A percentile compares a stretch with the other conserved stretches of the same genome.
phyloP scores from a whole-genome alignment of 2,888 invertebrate genomes.

The Pocota personata region DNA sequence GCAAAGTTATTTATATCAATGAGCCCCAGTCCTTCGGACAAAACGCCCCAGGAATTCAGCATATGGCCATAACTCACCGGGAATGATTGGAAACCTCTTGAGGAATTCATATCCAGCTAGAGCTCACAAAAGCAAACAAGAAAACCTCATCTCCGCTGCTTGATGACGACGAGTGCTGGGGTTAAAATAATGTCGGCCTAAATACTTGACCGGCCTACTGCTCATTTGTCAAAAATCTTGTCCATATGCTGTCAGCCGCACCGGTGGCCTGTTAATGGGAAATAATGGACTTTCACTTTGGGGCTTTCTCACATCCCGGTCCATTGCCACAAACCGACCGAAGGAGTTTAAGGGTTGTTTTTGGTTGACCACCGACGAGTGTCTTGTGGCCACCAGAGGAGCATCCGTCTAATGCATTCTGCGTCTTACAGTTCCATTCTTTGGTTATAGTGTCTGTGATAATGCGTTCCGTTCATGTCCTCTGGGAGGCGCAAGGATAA shows the following conservation, averaged over 20 bases:
- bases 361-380: slow-evolving; percentile 62
- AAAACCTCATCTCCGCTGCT: slow-evolving; percentile 51
- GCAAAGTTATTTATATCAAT: slow-evolving; percentile 79
- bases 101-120: slow-evolving; percentile 75
- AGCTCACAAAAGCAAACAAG: slow-evolving; percentile 61
- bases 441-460: slow-evolving; percentile 40
- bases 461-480: slow-evolving; percentile 70
- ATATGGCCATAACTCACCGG: slow-evolving; percentile 78
- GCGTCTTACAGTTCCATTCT: slow-evolving; percentile 56
- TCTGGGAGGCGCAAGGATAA: slow-evolving; percentile 71
- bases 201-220: slow-evolving; percentile 73
- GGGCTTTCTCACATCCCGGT: slow-evolving; percentile 48
- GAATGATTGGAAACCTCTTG: slow-evolving; percentile 78
- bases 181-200: slow-evolving; percentile 72
- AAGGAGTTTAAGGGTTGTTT: slow-evolving; percentile 66
- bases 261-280: slow-evolving; percentile 74
- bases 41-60: slow-evolving; percentile 66
- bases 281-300: slow-evolving; percentile 75
- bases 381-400: slow-evolving; percentile 67
- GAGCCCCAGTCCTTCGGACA: slow-evolving; percentile 50
- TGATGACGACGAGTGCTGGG: slow-evolving; percentile 48
- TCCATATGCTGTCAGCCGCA: slow-evolving; percentile 74
- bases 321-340: slow-evolving; percentile 33
- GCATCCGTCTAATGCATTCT: slow-evolving; percentile 57
- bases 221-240: slow-evolving; percentile 74